phyloP scores from a whole-genome alignment of 2,888 invertebrate species.

The Dorcus hopei region DNA sequence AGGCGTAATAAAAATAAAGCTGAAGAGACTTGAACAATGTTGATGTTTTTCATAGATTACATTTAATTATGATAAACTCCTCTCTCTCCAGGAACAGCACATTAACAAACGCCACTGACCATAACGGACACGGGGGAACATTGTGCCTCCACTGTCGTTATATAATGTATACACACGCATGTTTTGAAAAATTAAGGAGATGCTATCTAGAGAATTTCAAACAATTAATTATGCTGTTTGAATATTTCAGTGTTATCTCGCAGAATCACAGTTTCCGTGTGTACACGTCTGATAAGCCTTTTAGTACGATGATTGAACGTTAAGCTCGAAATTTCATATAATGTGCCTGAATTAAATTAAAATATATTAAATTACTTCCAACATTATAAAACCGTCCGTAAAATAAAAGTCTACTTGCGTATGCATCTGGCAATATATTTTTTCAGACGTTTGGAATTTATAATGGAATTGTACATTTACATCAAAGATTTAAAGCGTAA shows the following conservation, averaged over 20 bases:
- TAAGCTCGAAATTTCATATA: background rate
- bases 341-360: too few species aligned
- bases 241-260: conserved; percentile 10
- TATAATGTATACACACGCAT: background rate
- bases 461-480: background rate
- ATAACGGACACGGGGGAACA: conserved; percentile 25
- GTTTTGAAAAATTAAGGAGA: conserved; percentile 4
- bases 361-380: too few species aligned
- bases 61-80: conserved; percentile 38
- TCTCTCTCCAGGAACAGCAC: conserved; percentile 32
- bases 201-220: conserved; percentile 2
- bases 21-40: conserved; percentile 36
- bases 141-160: background rate
- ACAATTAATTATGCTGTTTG: conserved; percentile 1
- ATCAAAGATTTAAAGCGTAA: background rate
- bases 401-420: too few species aligned
- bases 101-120: conserved; percentile 38
- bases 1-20: conserved; percentile 24
- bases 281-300: conserved; percentile 5
- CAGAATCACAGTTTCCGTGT: conserved; percentile 17
- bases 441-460: background rate
- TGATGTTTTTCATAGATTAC: conserved; percentile 38
- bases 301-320: conserved; percentile 17
- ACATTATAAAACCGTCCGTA: too few species aligned
- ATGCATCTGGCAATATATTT: too few species aligned